A percentile compares a stretch with the other conserved stretches of the same genome.
These are phyloP conservation scores for Melieria omissa DNA, from an alignment of 2,888 invertebrate genomes.

Conservation along the genomic window DNA sequence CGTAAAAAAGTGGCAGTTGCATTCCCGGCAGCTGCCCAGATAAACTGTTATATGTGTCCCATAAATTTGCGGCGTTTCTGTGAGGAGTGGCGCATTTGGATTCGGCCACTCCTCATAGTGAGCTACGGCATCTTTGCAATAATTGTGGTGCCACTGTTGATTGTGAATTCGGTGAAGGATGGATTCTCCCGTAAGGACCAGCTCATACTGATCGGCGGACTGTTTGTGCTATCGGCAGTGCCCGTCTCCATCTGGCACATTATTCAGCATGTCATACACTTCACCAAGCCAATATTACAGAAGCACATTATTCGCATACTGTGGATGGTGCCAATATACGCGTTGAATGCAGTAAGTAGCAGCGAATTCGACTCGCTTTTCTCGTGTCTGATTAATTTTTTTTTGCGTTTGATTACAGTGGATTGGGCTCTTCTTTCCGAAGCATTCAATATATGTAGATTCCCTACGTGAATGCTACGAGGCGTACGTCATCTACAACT, in stretches of 20 bases:
- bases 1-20: too few relatives aligned
- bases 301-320: constrained; percentile 95
- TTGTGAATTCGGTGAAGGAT: constrained; percentile 83
- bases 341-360: constrained; percentile 86
- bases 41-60: constrained; percentile 8
- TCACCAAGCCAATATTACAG: constrained; percentile 90
- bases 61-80: constrained; percentile 56
- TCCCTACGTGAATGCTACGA: constrained; percentile 95
- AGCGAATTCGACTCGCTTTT: constrained; percentile 2
- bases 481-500: constrained; percentile 97
- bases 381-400: constrained; percentile 17
- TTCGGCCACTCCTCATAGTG: constrained; percentile 84
- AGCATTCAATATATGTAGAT: constrained; percentile 91
- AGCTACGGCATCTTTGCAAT: constrained; percentile 84
- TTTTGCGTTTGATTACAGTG: constrained; percentile 53
- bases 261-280: constrained; percentile 92
- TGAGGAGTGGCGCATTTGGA: constrained; percentile 85
- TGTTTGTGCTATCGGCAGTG: constrained; percentile 90
- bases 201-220: constrained; percentile 85
- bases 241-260: constrained; percentile 96
- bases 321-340: constrained; percentile 99
- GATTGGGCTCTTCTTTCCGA: constrained; percentile 83
- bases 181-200: constrained; percentile 83
- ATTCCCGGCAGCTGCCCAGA: background rate
- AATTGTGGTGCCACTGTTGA: constrained; percentile 84